Evolutionary conservation across 2,797 vertebrate genomes (phyloP).

Genomic region (Sebastes steindachneri): DNA sequence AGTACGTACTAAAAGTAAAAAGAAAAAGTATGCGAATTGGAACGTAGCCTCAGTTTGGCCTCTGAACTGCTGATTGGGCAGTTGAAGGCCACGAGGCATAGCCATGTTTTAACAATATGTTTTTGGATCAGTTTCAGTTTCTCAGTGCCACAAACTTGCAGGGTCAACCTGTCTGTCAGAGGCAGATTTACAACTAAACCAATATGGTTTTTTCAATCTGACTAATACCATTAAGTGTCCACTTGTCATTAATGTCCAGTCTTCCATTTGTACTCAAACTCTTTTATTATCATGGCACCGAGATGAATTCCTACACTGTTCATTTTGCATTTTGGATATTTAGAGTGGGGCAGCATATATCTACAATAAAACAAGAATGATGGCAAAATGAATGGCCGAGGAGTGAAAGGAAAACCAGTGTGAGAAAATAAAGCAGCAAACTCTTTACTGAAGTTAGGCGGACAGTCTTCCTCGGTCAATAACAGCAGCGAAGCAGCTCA

Average conservation of each 20-base stretch:
- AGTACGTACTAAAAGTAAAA: too few relatives aligned
- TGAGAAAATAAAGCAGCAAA: not conserved
- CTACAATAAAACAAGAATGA: not conserved
- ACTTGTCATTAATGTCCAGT: not conserved
- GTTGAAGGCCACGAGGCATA: not conserved
- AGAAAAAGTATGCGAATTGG: too few relatives aligned
- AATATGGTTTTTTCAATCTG: not conserved
- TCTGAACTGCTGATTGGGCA: not conserved
- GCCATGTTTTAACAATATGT: not conserved
- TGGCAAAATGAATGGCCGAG: not conserved
- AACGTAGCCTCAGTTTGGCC: not conserved
- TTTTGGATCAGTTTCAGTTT: not conserved
- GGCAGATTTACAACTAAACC: not conserved
- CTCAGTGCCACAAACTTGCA: not conserved
- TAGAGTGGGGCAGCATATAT: not conserved
- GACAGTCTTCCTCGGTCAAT: conserved; percentile 8
- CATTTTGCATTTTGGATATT: not conserved
- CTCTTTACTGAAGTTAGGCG: not conserved
- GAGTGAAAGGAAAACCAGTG: not conserved
- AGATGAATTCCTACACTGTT: not conserved
- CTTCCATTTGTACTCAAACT: not conserved
- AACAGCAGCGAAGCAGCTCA: conserved; percentile 5
- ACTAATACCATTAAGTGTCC: not conserved
- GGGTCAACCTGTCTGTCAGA: too few relatives aligned
- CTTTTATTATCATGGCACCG: not conserved